Conservation (phyloP, 2,797 vertebrate species). For the Peromyscus eremicus region DNA sequence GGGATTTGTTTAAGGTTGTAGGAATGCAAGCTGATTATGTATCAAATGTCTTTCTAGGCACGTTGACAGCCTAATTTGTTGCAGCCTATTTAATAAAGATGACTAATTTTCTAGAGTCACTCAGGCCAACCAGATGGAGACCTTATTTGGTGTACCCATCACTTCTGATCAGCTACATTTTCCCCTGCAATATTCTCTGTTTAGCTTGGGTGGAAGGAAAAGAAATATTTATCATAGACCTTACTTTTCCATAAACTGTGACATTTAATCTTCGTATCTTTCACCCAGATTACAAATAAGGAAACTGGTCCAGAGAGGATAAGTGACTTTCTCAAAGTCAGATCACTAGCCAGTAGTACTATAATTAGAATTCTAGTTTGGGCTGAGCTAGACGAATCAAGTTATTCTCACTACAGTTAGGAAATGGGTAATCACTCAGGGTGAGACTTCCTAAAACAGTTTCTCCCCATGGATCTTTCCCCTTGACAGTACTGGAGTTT, state of each 20-base stretch:
- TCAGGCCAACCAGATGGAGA: conserved; percentile 19
- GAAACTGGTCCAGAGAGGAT: background rate
- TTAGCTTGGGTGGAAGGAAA: conserved; percentile 56
- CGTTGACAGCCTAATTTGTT: conserved; percentile 41
- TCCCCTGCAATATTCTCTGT: conserved; percentile 8
- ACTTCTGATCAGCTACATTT: conserved; percentile 48
- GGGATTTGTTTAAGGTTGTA: conserved; percentile 50
- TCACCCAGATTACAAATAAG: conserved; percentile 23
- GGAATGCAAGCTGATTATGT: conserved; percentile 33
- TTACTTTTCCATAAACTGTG: conserved; percentile 47
- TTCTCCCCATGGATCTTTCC: background rate
- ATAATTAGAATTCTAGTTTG: conserved; percentile 53
- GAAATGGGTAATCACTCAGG: conserved; percentile 13
- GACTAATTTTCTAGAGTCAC: conserved; percentile 24
- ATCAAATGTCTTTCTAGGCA: conserved; percentile 59
- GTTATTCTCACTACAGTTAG: conserved; percentile 25
- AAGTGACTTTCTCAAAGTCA: conserved; percentile 53
- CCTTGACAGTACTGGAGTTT: conserved; percentile 16
- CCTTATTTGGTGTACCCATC: background rate
- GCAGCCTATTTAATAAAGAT: conserved; percentile 31
- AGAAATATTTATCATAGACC: conserved; percentile 36
- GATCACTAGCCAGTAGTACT: conserved; percentile 17
- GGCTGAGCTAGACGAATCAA: background rate
- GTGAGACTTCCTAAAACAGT: conserved; percentile 34
- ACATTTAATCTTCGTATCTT: conserved; percentile 48